Evolutionary conservation across 2,888 invertebrate genomes (phyloP).

Genomic region (Hirtodrosophila trivittata): DNA sequence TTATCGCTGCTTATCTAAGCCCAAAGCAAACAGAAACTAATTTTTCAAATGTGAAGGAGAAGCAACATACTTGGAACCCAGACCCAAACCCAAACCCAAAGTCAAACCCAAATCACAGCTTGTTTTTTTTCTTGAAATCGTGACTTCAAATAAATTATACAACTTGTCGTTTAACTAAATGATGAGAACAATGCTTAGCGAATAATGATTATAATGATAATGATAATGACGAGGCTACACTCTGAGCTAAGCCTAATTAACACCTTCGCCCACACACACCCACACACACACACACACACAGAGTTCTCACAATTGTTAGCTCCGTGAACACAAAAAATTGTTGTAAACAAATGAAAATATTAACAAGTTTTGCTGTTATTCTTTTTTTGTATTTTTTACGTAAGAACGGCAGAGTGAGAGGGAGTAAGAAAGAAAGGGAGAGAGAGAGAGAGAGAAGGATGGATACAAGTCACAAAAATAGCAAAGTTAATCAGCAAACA

Average conservation of each 20-base stretch:
- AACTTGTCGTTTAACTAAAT: conserved; percentile 51
- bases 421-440: background rate
- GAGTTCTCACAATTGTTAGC: conserved; percentile 29
- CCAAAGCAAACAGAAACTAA: background rate
- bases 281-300: conserved; percentile 30
- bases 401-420: conserved; percentile 10
- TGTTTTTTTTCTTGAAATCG: conserved; percentile 43
- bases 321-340: conserved; percentile 27
- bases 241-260: conserved; percentile 52
- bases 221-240: conserved; percentile 17
- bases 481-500: conserved; percentile 71
- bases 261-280: conserved; percentile 56
- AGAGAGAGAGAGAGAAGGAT: background rate
- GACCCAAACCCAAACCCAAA: conserved; percentile 4
- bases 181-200: conserved; percentile 40
- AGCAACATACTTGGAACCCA: conserved; percentile 9
- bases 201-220: background rate
- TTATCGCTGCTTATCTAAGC: conserved; percentile 20
- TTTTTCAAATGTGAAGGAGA: too few species aligned
- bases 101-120: conserved; percentile 26
- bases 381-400: conserved; percentile 11
- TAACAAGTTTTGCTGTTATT: conserved; percentile 40
- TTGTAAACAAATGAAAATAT: conserved; percentile 60
- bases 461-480: conserved; percentile 44
- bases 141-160: conserved; percentile 53